Evolutionary conservation across 2,113 vertebrate genomes (phyloP).

Genomic region (Pampusana beccarii): DNA sequence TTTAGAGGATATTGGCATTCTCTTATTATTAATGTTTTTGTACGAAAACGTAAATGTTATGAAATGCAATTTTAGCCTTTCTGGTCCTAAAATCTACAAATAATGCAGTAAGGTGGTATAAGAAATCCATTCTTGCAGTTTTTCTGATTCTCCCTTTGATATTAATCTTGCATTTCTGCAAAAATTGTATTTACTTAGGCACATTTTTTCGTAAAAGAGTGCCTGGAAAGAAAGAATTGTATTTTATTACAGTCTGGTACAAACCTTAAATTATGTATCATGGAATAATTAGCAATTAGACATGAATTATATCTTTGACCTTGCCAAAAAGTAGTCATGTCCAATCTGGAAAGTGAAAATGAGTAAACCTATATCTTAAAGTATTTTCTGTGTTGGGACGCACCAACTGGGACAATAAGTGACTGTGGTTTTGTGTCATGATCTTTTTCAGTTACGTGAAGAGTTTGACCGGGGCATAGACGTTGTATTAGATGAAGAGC

Average conservation of each 20-base stretch:
- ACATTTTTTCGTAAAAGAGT: background rate
- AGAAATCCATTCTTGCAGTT: background rate
- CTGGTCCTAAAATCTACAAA: background rate
- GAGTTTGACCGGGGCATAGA: constrained; percentile 94
- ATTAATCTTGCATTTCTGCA: background rate
- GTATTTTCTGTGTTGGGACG: background rate
- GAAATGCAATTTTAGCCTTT: background rate
- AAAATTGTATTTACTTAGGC: background rate
- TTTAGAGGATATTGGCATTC: background rate
- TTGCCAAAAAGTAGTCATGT: background rate
- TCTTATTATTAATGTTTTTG: background rate
- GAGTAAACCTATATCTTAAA: background rate
- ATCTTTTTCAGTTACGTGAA: constrained; percentile 85
- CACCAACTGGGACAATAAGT: background rate
- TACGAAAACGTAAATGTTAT: background rate
- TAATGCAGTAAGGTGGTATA: background rate
- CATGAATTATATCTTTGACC: background rate
- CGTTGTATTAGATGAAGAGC: constrained; percentile 88
- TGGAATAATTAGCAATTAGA: background rate
- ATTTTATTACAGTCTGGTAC: background rate
- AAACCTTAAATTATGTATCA: background rate
- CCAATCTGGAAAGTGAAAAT: background rate
- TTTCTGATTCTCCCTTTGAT: background rate
- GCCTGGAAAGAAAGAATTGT: background rate
- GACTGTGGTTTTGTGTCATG: background rate